phyloP scores from a whole-genome alignment of 2,113 vertebrate genomes.

The Epinephelus lanceolatus region DNA sequence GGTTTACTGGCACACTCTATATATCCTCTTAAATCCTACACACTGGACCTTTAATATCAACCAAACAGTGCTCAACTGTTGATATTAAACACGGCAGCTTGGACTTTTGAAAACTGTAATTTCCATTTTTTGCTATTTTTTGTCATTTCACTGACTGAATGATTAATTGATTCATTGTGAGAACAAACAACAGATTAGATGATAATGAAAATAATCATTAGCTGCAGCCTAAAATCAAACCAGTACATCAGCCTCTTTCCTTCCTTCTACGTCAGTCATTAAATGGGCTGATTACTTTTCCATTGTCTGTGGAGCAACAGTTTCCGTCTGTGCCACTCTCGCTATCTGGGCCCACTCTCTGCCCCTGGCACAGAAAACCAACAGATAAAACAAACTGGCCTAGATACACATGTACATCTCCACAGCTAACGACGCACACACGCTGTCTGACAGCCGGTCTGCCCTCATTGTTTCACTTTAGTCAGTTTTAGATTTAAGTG shows the following conservation, averaged over 20 bases:
- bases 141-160: not conserved
- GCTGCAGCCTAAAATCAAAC: not conserved
- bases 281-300: slow-evolving; percentile 30
- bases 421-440: slow-evolving; percentile 18
- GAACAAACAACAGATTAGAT: not conserved
- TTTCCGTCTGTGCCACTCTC: slow-evolving; percentile 36
- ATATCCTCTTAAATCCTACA: no score
- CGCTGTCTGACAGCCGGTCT: slow-evolving; percentile 17
- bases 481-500: slow-evolving; percentile 26
- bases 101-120: no score
- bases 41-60: no score
- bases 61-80: no score
- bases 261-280: not conserved
- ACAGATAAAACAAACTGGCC: slow-evolving; percentile 68
- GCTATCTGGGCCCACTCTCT: slow-evolving; percentile 35
- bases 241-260: not conserved
- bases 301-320: slow-evolving; percentile 23
- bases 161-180: not conserved
- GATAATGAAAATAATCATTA: not conserved
- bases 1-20: no score
- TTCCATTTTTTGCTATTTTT: not conserved
- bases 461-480: slow-evolving; percentile 35
- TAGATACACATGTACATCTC: slow-evolving; percentile 44
- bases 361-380: slow-evolving; percentile 56
- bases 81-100: no score